Percentiles rank a stretch among this genome's conserved stretches.
phyloP scores from a whole-genome alignment of 2,797 vertebrate genomes.

The Sitta carolinensis region DNA sequence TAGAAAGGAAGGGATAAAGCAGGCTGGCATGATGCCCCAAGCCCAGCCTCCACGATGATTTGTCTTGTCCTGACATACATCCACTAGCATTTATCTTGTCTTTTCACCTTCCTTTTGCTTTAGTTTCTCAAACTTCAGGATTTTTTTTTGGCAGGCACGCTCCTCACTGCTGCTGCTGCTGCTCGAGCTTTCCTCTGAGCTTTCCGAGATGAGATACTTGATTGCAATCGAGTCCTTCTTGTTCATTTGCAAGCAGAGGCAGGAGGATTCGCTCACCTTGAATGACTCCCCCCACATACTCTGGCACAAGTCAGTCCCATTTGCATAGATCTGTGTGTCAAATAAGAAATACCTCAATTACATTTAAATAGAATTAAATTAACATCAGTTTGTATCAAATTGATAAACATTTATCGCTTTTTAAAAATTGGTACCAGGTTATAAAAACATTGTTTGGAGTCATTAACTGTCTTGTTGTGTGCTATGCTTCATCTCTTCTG shows the following conservation, averaged over 20 bases:
- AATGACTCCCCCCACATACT: conserved; percentile 74
- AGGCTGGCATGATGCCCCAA: background rate
- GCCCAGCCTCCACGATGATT: background rate
- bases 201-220: conserved; percentile 34
- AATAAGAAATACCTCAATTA: background rate
- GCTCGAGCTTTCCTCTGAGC: conserved; percentile 58
- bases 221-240: conserved; percentile 55
- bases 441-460: background rate
- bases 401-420: background rate
- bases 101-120: background rate
- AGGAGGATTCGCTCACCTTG: conserved; percentile 60
- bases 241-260: conserved; percentile 75
- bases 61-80: background rate
- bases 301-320: conserved; percentile 71
- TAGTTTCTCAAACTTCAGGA: background rate
- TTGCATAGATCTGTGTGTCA: conserved; percentile 64
- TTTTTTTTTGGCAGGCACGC: conserved; percentile 42
- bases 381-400: background rate
- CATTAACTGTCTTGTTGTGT: background rate
- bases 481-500: background rate
- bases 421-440: background rate
- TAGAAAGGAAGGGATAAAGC: background rate
- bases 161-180: conserved; percentile 16
- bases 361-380: background rate
- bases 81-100: conserved; percentile 16